Evolutionary conservation across 2,113 vertebrate genomes (phyloP).

Genomic region (Phasianus colchicus): DNA sequence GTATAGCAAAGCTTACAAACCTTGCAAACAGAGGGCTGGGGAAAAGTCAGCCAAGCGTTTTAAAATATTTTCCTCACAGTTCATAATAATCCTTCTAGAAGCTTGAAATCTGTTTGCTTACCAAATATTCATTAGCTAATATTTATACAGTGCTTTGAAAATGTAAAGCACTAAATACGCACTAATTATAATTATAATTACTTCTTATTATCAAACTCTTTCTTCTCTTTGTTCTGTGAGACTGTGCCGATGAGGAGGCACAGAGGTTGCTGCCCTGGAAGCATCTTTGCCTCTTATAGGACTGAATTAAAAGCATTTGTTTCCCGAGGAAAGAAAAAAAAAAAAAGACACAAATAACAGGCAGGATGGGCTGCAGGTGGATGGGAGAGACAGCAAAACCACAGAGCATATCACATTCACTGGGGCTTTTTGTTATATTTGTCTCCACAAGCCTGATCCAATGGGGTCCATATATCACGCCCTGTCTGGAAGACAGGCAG

Average conservation of each 20-base stretch:
- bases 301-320: background rate
- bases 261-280: background rate
- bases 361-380: background rate
- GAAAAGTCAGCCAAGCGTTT: background rate
- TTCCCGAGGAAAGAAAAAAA: background rate
- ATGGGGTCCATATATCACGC: rapidly evolving
- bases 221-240: slow-evolving; percentile 2
- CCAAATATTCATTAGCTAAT: slow-evolving; percentile 60
- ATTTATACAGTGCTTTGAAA: slow-evolving; percentile 45
- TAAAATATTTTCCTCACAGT: slow-evolving; percentile 22
- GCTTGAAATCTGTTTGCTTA: slow-evolving; percentile 55
- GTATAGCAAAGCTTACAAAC: slow-evolving; percentile 5
- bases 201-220: slow-evolving; percentile 11
- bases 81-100: slow-evolving; percentile 44
- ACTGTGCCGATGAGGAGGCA: background rate
- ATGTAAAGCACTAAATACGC: slow-evolving; percentile 44
- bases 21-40: background rate
- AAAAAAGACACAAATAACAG: background rate
- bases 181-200: slow-evolving; percentile 62
- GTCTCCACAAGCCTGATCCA: background rate
- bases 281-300: background rate
- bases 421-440: background rate
- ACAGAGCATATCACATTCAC: background rate
- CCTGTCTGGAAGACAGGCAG: background rate
- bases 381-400: background rate